Base-by-base conservation (phyloP, 2,888 invertebrate species). In the Netelia inedita region DNA sequence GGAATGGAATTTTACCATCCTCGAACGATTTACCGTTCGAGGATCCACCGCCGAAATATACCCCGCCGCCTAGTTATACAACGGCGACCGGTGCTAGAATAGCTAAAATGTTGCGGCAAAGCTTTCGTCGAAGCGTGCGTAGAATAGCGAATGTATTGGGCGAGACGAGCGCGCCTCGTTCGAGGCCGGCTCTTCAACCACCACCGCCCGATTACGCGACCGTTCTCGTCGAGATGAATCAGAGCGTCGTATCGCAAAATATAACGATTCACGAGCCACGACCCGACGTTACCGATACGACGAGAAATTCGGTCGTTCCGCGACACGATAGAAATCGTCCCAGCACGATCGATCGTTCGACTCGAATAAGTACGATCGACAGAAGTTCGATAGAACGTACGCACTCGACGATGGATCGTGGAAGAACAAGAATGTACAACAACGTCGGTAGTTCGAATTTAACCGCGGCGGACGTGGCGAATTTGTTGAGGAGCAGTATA, bases 1-100 rank as follows among this genome's bases (percentile, higher is more conserved):
- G 83, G 11, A 93, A 92, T 66, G 93, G 92, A 11, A 89, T 92
- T 43, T 81, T 93, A 9, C 89, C 92, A 1, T 82, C 91, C 1
- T 90, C 91, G 21, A 91, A 91, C 14, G 93, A 93, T 69, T 88
- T 94, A 35, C 92, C 94, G 10, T 92, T 94, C 61, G 96, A 96
- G 90, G 98, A 98, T 94, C 97, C 98, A 1, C 98, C 98, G 2
- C 98, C 98, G 71, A 98, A 98, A 93, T 98, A 98, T 94, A 98
- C 98, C 0, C 98, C 98, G 0, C 98, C 98, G 1, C 98, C 98
- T 0, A 98, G 98, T 0, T 98, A 98, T 92, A 97, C 98, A 43
- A 98, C 98, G 3, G 98, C 98, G 0, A 98, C 98, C 0, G 98
- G 98, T 1, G 98, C 97, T 0, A 94, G 97, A 55, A 95, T 98